Conservation (phyloP, 2,797 vertebrate species). For the Sebastiscus albofasciatus region DNA sequence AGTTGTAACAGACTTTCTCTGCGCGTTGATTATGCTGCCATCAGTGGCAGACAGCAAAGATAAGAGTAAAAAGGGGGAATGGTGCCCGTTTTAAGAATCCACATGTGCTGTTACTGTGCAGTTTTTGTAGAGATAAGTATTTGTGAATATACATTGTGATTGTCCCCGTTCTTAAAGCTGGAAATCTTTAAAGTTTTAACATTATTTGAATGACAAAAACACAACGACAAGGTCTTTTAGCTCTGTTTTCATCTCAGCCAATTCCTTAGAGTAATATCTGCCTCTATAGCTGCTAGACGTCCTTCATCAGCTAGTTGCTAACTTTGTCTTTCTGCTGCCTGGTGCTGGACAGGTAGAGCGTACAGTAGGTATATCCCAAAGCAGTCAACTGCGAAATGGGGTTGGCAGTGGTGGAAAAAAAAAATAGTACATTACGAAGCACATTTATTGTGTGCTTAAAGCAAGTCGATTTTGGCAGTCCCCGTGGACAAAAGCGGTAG, state of each 20-base stretch:
- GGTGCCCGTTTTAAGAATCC: neutral
- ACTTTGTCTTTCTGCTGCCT: neutral
- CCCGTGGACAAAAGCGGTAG: too few relatives aligned
- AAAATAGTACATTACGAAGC: neutral
- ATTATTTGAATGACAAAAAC: neutral
- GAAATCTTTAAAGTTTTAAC: neutral
- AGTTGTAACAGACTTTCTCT: constrained; percentile 8
- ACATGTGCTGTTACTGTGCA: neutral
- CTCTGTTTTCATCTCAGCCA: neutral
- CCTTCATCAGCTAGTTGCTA: neutral
- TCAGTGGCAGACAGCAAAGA: neutral
- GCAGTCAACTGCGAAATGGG: neutral
- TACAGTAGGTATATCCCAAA: neutral
- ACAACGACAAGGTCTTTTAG: neutral
- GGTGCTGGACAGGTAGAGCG: neutral
- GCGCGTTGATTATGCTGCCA: neutral
- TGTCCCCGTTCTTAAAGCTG: neutral
- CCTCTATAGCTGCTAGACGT: neutral
- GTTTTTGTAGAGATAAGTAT: neutral
- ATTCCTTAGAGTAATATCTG: neutral
- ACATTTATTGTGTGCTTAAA: neutral
- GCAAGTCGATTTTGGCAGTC: too few relatives aligned
- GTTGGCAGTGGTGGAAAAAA: neutral
- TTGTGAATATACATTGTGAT: neutral
- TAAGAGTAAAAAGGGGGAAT: neutral